Evolutionary conservation across 2,113 vertebrate species (phyloP), one percentile per base, ranked within the genome.

Genomic region (Galemys pyrenaicus): DNA sequence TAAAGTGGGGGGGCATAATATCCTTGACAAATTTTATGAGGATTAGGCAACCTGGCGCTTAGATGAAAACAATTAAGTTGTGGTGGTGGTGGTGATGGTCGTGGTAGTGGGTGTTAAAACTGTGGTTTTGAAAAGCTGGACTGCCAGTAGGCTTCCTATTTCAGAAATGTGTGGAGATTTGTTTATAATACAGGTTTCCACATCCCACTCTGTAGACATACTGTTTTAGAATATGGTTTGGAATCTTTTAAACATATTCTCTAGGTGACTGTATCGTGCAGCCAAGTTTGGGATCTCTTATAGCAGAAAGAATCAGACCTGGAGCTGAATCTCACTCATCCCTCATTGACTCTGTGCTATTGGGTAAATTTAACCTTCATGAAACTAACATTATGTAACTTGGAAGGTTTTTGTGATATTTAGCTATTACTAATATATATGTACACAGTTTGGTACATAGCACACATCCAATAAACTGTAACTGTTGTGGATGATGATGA

Each of bases 171-270:
- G 44, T 78, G 12, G 41, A 81, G 11, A 70, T 28, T 90, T 89
- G 65, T 92, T 95, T 56, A 83, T 32, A 94, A 28, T 91, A 51
- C 15, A 44, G 8, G 7, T 91, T 92, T 37, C 60, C 30, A 83
- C 64, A 49, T 85, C 39, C 24, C 7, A 26, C 20, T 71, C 6
- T 77, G 4, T 77, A 92, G 74, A 51, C 5, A 67, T 64, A 35
- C 22, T 82, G 20, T 87, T 94, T 83, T 88, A 85, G 32, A 88
- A n/a, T 67, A 56, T 15, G 41, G 28, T 87, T 80, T 79, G 37
- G 37, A 88, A 86, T 64, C 58, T 92, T 89, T 89, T 35, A 71
- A 94, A 71, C 35, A 71, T 22, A 56, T 74, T 91, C 19, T 70
- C 68, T 32, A 39, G n/a, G 74, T 81, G 54, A 79, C 51, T 83